phyloP scores from a whole-genome alignment of 2,797 vertebrate genomes.

The Sitta carolinensis region DNA sequence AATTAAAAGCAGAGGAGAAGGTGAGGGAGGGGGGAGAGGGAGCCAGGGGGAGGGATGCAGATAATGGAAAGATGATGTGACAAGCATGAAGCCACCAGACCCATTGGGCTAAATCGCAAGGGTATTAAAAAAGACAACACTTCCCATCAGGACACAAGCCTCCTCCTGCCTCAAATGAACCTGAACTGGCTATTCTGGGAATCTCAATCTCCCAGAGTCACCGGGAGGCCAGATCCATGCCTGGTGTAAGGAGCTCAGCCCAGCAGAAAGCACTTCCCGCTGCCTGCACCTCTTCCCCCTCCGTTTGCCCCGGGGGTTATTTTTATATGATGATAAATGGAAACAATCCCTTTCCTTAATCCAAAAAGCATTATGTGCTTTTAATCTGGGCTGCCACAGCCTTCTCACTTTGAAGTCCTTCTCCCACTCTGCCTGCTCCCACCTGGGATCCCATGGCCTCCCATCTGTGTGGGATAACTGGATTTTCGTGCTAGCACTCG shows the following conservation, averaged over 20 bases:
- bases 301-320: background rate
- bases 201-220: constrained; percentile 6
- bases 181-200: constrained; percentile 38
- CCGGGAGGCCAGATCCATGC: background rate
- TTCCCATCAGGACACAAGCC: constrained; percentile 4
- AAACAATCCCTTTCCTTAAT: constrained; percentile 39
- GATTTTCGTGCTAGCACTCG: background rate
- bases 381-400: background rate
- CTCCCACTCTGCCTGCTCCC: background rate
- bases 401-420: background rate
- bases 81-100: constrained; percentile 9
- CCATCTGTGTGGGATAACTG: background rate
- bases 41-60: background rate
- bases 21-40: background rate
- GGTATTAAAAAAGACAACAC: constrained; percentile 28
- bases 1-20: constrained; percentile 30
- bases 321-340: constrained; percentile 9
- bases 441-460: background rate
- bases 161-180: constrained; percentile 42
- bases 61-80: constrained; percentile 39
- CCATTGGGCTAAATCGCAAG: constrained; percentile 39
- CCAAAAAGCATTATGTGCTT: constrained; percentile 30
- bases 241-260: background rate
- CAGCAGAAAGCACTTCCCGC: background rate
- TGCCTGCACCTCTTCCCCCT: background rate